phyloP scores from a whole-genome alignment of 2,797 vertebrate species.

The Phaenicophaeus curvirostris region DNA sequence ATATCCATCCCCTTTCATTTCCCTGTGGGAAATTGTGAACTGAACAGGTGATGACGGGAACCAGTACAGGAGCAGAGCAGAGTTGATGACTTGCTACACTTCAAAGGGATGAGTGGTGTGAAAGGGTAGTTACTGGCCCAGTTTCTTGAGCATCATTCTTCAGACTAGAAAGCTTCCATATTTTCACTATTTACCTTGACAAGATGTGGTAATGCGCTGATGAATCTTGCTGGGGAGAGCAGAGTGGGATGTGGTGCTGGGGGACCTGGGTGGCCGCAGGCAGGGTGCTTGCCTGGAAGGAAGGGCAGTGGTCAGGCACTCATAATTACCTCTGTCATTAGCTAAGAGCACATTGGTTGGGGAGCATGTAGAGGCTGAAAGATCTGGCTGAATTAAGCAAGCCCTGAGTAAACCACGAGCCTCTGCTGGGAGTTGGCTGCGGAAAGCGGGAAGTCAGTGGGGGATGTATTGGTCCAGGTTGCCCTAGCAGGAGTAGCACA shows the following conservation, averaged over 20 bases:
- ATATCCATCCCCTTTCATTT: not conserved
- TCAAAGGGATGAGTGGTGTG: not conserved
- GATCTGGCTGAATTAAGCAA: not conserved
- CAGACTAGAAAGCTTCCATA: not conserved
- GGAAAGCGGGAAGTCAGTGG: not conserved
- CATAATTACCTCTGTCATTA: not conserved
- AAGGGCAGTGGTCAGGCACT: not conserved
- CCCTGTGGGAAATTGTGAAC: not conserved
- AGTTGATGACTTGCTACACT: rapidly evolving
- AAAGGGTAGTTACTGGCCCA: not conserved
- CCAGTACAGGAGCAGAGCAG: rapidly evolving
- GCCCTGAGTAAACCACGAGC: not conserved
- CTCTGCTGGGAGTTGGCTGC: not conserved
- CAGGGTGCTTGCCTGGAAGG: not conserved
- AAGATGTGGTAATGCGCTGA: not conserved
- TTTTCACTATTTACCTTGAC: not conserved
- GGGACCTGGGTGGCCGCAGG: not conserved
- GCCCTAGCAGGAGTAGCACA: not conserved
- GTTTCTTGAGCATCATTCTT: not conserved
- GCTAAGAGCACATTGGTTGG: not conserved
- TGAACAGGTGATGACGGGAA: not conserved
- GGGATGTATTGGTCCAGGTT: not conserved
- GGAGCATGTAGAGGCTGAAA: not conserved
- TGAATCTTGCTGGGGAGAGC: not conserved
- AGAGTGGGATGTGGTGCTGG: not conserved